A percentile compares a stretch with the other conserved stretches of the same genome.
These are phyloP conservation scores for Chaetophractus vellerosus DNA, from an alignment of 2,797 vertebrate genomes.

Conservation along the genomic window DNA sequence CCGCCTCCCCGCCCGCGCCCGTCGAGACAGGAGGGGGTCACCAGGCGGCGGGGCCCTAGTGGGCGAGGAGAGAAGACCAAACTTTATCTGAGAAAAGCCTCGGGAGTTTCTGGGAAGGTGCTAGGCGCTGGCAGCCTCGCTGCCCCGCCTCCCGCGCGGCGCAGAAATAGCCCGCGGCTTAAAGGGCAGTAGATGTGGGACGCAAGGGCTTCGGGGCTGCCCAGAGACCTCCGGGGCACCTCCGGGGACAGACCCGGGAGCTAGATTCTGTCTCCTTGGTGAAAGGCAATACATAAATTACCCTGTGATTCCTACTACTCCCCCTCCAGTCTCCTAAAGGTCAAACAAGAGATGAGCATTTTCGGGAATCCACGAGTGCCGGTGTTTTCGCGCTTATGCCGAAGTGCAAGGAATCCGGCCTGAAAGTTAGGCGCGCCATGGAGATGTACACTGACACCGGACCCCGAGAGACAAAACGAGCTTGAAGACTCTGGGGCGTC, in stretches of 20 bases:
- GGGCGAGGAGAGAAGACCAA: background rate
- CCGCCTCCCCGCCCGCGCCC: conserved; percentile 43
- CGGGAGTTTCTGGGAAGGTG: background rate
- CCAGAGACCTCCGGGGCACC: background rate
- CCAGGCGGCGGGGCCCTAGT: conserved; percentile 9
- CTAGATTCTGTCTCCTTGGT: background rate
- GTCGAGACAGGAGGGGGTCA: conserved; percentile 40
- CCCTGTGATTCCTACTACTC: background rate
- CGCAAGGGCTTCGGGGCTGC: background rate
- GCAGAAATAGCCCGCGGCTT: background rate
- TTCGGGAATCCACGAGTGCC: background rate
- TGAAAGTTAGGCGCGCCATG: conserved; percentile 59
- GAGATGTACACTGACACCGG: background rate
- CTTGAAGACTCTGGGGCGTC: background rate
- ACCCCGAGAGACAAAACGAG: background rate
- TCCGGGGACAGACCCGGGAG: no score
- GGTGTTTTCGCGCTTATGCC: conserved; percentile 16
- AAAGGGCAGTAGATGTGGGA: background rate
- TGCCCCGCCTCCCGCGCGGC: background rate
- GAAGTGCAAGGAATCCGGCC: background rate
- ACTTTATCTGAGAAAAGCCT: conserved; percentile 70
- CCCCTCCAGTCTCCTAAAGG: conserved; percentile 62
- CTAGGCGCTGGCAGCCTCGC: background rate
- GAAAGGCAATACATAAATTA: background rate
- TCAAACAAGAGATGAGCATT: conserved; percentile 12